phyloP scores from a whole-genome alignment of 2,113 vertebrate genomes.

The Hiodon alosoides region DNA sequence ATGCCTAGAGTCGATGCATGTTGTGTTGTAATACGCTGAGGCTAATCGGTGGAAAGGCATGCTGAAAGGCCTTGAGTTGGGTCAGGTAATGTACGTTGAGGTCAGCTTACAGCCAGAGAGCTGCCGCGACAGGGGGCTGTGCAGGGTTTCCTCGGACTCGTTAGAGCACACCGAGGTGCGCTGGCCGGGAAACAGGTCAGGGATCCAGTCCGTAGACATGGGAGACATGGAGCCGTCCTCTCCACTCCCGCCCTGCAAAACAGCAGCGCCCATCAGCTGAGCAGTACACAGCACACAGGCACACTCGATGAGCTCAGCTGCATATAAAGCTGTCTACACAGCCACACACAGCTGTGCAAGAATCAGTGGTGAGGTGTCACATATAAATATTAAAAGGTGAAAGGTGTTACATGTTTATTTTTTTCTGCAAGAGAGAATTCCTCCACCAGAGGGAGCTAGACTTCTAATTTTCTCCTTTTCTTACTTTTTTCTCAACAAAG shows the following conservation, averaged over 20 bases:
- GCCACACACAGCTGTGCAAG: background rate
- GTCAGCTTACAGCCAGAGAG: conserved; percentile 73
- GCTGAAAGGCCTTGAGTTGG: background rate
- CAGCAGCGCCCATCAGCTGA: background rate
- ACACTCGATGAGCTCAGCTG: background rate
- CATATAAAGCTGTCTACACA: background rate
- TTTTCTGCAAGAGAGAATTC: too few species aligned
- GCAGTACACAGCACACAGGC: background rate
- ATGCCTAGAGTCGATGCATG: too few species aligned
- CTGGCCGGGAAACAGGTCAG: conserved; percentile 59
- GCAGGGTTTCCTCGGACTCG: conserved; percentile 67
- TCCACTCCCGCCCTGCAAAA: conserved; percentile 66
- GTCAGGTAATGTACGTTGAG: background rate
- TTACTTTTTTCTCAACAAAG: too few species aligned
- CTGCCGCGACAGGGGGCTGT: conserved; percentile 59
- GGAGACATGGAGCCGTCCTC: conserved; percentile 69
- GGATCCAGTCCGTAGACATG: conserved; percentile 48
- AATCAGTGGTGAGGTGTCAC: too few species aligned
- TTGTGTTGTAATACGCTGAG: background rate
- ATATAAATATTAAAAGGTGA: too few species aligned
- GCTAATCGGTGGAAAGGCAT: background rate
- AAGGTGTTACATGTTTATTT: too few species aligned
- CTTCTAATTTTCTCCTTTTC: too few species aligned
- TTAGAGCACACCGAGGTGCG: conserved; percentile 67
- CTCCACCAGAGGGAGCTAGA: too few species aligned